phyloP scores from a whole-genome alignment of 2,797 vertebrate genomes.

The Bradypodion pumilum region DNA sequence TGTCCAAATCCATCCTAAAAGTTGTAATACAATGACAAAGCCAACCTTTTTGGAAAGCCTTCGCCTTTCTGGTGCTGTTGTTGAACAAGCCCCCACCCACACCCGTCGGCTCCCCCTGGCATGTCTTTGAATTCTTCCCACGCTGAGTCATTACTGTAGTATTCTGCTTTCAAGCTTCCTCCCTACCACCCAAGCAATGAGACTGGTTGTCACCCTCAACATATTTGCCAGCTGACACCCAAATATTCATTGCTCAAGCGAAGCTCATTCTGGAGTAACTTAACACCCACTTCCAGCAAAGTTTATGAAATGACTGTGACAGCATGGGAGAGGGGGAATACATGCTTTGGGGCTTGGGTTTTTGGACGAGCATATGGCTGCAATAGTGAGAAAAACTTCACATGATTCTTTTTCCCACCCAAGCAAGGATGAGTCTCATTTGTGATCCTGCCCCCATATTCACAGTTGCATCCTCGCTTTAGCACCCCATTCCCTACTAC shows the following conservation, averaged over 20 bases:
- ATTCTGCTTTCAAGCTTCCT: neutral
- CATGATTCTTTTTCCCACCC: neutral
- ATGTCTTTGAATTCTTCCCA: constrained; percentile 27
- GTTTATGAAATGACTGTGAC: constrained; percentile 15
- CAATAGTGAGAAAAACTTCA: neutral
- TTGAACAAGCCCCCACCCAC: neutral
- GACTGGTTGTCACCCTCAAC: constrained; percentile 27
- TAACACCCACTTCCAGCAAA: neutral
- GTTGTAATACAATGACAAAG: neutral
- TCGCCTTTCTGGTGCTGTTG: neutral
- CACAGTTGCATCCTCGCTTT: neutral
- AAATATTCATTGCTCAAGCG: neutral
- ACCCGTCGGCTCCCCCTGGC: neutral
- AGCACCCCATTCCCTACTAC: neutral
- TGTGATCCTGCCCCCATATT: neutral
- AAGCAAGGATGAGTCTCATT: neutral
- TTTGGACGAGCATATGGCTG: constrained; percentile 1
- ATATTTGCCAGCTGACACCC: neutral
- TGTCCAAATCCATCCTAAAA: neutral
- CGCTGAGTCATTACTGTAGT: constrained; percentile 10
- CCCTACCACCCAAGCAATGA: constrained; percentile 20
- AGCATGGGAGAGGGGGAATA: neutral
- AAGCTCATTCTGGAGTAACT: neutral
- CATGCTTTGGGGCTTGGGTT: neutral
- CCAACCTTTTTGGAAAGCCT: neutral